Base-by-base conservation (phyloP, 2,797 vertebrate species). In the Acrossocheilus wenchowensis region DNA sequence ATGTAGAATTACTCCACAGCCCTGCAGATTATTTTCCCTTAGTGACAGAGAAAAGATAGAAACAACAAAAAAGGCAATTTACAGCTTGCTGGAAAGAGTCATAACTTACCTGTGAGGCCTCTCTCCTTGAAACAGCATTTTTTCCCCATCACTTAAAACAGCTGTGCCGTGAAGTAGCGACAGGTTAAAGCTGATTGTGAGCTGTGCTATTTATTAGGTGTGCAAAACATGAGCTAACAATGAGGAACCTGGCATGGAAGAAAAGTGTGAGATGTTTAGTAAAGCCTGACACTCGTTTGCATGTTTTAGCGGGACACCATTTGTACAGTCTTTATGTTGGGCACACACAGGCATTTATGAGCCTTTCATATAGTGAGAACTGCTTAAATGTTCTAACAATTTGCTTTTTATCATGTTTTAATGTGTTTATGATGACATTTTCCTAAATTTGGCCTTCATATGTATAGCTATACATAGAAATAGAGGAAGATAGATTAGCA, bases 401-500 rank as follows among this genome's bases (percentile, higher is more conserved):
- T 45, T n/a, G 23, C 39, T 48, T 81, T 23, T 45, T 6, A 9
- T 14, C n/a, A 48, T 21, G 43, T 79, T 64, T 62, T 4, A 15
- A 3, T 43, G 12, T 43, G 21, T 11, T 50, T 50, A 74, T 21
- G 26, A 64, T 26, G n/a, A 64, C 15, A 79, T 62, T 41, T 64
- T 45, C n/a, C 4, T 74, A 11, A 30, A 26, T 62, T 43, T 43
- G n/a, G 5, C 57, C 14, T 19, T 64, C n/a, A 64, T 39, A 43
- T 41, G 52, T 12, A 43, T 34, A 86, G 30, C 50, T n/a, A 43
- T 11, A 30, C 39, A 73, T 17, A 62, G 74, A 86, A 36, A 79
- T 23, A 34, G 57, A 69, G 26, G 92, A 93, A 94, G 90, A 95
- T 94, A 92, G 92, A 95, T 94, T 93, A 90, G 88, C 88, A 90